A percentile compares a stretch with the other conserved stretches of the same genome.
phyloP scores from a whole-genome alignment of 2,797 vertebrate genomes.

The Scolopax bukidnonensis region DNA sequence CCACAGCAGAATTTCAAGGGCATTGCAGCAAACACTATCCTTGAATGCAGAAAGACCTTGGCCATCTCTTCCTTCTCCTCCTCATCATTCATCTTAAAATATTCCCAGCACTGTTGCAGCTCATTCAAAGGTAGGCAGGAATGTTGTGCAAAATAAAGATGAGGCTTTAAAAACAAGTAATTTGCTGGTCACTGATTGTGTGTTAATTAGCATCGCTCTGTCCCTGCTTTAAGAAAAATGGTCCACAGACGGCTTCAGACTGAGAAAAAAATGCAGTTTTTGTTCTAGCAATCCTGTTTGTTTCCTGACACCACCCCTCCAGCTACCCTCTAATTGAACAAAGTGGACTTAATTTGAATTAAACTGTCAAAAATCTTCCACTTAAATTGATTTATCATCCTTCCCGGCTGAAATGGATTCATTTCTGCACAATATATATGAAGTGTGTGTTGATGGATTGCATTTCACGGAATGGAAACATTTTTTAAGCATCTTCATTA shows the following conservation, averaged over 20 bases:
- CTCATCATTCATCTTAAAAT: not conserved
- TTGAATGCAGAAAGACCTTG: not conserved
- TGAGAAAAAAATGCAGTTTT: conserved; percentile 54
- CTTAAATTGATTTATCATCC: conserved; percentile 80
- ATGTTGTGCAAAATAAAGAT: conserved; percentile 28
- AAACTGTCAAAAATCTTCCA: conserved; percentile 78
- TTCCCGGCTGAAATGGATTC: conserved; percentile 71
- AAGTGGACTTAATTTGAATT: conserved; percentile 82
- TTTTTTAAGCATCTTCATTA: conserved; percentile 64
- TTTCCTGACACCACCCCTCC: conserved; percentile 55
- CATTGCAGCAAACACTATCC: not conserved
- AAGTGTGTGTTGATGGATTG: conserved; percentile 70
- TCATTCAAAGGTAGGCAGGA: conserved; percentile 22
- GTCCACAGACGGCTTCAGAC: conserved; percentile 35
- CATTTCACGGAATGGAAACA: conserved; percentile 62
- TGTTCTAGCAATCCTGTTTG: conserved; percentile 51
- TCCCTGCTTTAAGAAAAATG: conserved; percentile 60
- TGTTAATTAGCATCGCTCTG: conserved; percentile 67
- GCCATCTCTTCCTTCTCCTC: not conserved
- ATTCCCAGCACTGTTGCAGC: not conserved
- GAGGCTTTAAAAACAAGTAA: conserved; percentile 36
- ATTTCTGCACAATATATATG: conserved; percentile 70
- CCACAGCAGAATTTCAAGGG: not conserved
- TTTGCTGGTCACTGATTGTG: conserved; percentile 44
- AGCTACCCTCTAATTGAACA: conserved; percentile 76